A percentile compares a stretch with the other conserved stretches of the same genome.
These are phyloP conservation scores for Drosophila helvetica DNA, from an alignment of 2,888 invertebrate genomes.

Conservation along the genomic window DNA sequence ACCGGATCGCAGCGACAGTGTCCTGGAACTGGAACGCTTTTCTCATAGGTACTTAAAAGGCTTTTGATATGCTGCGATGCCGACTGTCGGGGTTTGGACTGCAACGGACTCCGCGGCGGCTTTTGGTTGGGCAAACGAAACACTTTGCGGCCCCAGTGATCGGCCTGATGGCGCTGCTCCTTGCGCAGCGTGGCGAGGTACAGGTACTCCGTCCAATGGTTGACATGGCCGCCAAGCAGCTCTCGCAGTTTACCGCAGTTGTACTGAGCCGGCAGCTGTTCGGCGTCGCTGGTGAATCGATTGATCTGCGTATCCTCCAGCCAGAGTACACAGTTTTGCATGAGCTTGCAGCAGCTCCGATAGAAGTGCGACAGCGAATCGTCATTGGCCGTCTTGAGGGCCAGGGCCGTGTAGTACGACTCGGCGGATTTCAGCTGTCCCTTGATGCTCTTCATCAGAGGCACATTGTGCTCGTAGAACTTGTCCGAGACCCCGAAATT, in stretches of 20 bases:
- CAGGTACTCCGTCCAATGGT: slow-evolving; percentile 89
- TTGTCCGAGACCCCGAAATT: slow-evolving; percentile 88
- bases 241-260: slow-evolving; percentile 87
- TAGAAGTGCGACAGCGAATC: slow-evolving; percentile 80
- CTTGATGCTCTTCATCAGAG: slow-evolving; percentile 89
- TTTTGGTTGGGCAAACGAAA: slow-evolving; percentile 81
- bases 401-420: slow-evolving; percentile 85
- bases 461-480: slow-evolving; percentile 89
- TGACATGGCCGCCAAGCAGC: slow-evolving; percentile 86
- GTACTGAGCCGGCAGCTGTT: slow-evolving; percentile 89
- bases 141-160: slow-evolving; percentile 86
- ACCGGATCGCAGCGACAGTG: slow-evolving; percentile 57
- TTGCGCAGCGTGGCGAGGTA: slow-evolving; percentile 86
- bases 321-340: slow-evolving; percentile 89
- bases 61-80: slow-evolving; percentile 86
- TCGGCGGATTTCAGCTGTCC: slow-evolving; percentile 87
- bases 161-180: slow-evolving; percentile 85
- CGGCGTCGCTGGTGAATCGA: slow-evolving; percentile 83
- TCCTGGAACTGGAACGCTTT: slow-evolving; percentile 86
- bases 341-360: slow-evolving; percentile 84
- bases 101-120: slow-evolving; percentile 62
- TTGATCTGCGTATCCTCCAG: slow-evolving; percentile 91
- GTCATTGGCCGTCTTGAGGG: slow-evolving; percentile 83
- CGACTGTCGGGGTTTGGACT: slow-evolving; percentile 79
- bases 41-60: slow-evolving; percentile 87